Conservation (phyloP, 2,797 vertebrate species). For the Poecilia gillii region DNA sequence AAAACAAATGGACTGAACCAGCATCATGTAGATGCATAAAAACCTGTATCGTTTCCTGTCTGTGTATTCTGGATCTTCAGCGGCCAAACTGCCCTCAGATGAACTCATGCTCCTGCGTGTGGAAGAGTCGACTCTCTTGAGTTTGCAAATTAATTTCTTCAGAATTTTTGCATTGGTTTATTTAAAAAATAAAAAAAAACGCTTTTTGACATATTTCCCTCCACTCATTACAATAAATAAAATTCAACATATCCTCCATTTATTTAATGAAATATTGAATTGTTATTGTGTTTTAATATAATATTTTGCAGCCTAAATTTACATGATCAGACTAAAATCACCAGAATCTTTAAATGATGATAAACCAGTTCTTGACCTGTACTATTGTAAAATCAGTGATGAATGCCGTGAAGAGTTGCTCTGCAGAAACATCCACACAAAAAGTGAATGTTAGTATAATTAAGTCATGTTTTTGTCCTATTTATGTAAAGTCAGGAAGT, state of each 20-base stretch:
- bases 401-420: neutral
- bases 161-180: neutral
- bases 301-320: neutral
- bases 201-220: neutral
- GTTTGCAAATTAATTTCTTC: neutral
- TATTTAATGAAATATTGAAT: neutral
- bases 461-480: neutral
- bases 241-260: neutral
- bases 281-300: neutral
- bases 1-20: neutral
- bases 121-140: neutral
- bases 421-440: neutral
- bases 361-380: neutral
- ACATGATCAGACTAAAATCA: neutral
- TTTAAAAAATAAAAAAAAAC: neutral
- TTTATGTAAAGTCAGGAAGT: neutral
- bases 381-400: neutral
- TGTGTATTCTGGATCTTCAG: neutral
- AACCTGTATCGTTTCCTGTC: neutral
- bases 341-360: neutral
- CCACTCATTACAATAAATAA: neutral
- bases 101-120: conserved; percentile 1
- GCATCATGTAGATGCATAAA: neutral
- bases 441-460: neutral
- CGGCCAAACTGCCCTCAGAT: neutral